These are phyloP conservation scores for Vicugna pacos DNA, from an alignment of 2,113 vertebrate species.

Conservation along the genomic window DNA sequence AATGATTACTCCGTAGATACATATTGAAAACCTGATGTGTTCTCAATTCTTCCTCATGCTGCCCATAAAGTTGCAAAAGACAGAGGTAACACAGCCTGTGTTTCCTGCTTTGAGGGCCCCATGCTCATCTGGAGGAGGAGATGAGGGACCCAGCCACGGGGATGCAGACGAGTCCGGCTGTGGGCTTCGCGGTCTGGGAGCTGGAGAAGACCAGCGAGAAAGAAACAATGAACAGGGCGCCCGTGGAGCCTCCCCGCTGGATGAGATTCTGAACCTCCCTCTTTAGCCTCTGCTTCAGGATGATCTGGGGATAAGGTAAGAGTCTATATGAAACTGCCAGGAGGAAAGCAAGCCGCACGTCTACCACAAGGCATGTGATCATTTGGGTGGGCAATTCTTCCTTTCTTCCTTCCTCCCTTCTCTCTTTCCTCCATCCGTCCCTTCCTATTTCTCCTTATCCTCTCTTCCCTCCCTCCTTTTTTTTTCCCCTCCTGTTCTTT, in stretches of 20 bases:
- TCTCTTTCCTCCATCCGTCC: not conserved
- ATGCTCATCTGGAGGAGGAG: not conserved
- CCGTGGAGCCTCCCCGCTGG: not conserved
- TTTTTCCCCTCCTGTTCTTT: not conserved
- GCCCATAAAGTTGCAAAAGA: not conserved
- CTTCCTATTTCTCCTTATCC: no score
- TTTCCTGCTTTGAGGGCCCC: not conserved
- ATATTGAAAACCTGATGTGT: not conserved
- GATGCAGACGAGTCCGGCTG: not conserved
- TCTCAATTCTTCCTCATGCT: not conserved
- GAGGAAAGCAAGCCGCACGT: fast-evolving
- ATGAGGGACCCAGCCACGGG: fast-evolving
- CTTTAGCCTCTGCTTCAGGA: not conserved
- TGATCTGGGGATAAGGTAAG: not conserved
- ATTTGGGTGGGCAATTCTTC: not conserved
- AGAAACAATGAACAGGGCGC: not conserved
- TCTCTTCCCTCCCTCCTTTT: fast-evolving
- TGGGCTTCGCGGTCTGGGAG: not conserved
- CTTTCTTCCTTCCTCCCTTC: not conserved
- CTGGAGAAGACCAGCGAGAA: not conserved
- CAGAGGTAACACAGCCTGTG: not conserved
- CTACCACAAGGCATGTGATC: fast-evolving
- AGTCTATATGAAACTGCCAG: not conserved
- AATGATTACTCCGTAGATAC: not conserved
- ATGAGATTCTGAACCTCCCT: not conserved